Conservation (phyloP, 1,140 invertebrate genomes). For the Anoplolepis gracilipes region DNA sequence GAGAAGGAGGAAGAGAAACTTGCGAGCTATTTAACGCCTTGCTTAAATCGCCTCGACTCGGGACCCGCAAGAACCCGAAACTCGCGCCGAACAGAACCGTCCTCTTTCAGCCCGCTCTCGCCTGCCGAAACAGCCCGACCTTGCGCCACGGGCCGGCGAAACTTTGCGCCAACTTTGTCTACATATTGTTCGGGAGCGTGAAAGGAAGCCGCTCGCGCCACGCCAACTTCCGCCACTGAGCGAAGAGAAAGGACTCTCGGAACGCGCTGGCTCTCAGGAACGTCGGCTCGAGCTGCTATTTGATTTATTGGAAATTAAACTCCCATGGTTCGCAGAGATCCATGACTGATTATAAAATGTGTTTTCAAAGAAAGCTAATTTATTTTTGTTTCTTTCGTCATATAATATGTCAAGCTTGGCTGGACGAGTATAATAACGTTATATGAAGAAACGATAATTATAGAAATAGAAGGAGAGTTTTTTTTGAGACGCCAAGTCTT, state of each 20-base stretch:
- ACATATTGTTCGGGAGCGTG: conserved; percentile 76
- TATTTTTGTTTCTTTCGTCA: background rate
- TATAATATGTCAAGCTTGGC: background rate
- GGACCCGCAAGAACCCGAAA: conserved; percentile 78
- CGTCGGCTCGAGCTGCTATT: conserved; percentile 17
- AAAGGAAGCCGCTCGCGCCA: conserved; percentile 71
- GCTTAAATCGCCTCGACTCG: conserved; percentile 75
- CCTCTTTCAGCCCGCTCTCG: conserved; percentile 66
- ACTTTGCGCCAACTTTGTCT: conserved; percentile 79
- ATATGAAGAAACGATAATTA: too few species aligned
- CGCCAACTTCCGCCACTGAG: conserved; percentile 63
- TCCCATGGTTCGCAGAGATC: conserved; percentile 28
- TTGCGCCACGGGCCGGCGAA: conserved; percentile 71
- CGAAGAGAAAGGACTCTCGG: conserved; percentile 53
- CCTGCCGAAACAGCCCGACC: conserved; percentile 55
- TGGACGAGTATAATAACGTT: too few species aligned
- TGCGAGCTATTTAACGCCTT: conserved; percentile 84
- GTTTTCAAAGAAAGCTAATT: background rate
- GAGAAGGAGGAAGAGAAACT: conserved; percentile 73
- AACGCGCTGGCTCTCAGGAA: conserved; percentile 8
- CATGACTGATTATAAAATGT: background rate
- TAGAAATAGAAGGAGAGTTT: background rate
- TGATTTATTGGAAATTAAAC: conserved; percentile 58
- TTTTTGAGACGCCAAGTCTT: background rate
- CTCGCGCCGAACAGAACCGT: conserved; percentile 63